phyloP scores from a whole-genome alignment of 2,888 invertebrate species.

The Tetragnatha montana region DNA sequence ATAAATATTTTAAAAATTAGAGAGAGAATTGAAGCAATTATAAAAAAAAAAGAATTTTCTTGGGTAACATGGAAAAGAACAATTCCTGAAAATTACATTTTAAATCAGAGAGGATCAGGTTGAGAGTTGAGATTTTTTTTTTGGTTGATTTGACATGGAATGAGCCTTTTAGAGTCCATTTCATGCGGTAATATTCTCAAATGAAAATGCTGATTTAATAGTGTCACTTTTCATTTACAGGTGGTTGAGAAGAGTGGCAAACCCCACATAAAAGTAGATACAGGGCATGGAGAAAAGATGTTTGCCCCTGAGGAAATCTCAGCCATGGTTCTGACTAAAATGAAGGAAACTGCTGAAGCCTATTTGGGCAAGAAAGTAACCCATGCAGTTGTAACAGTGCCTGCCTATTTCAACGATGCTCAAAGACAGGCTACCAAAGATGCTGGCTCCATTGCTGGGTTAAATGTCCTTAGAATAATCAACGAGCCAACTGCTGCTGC shows the following conservation, averaged over 20 bases:
- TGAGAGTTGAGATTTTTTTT: no score
- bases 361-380: slow-evolving; percentile 94
- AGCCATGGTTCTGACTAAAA: slow-evolving; percentile 97
- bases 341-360: slow-evolving; percentile 98
- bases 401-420: slow-evolving; percentile 99
- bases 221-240: slow-evolving; percentile 73
- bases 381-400: slow-evolving; percentile 94
- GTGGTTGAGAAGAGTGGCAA: slow-evolving; percentile 94
- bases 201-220: not conserved
- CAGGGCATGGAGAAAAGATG: slow-evolving; percentile 88
- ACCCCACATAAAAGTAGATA: slow-evolving; percentile 92
- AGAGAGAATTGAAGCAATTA: no score
- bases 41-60: no score
- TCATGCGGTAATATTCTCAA: not conserved
- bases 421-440: slow-evolving; percentile 99
- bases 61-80: no score
- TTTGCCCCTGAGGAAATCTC: slow-evolving; percentile 99
- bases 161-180: no score
- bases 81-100: not conserved
- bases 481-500: slow-evolving; percentile 99
- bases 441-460: slow-evolving; percentile 95
- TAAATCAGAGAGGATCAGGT: not conserved
- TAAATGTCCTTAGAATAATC: slow-evolving; percentile 95
- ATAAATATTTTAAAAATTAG: no score
- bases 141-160: no score